Conservation (phyloP, 2,113 vertebrate genomes). For the Notothenia rossii region DNA sequence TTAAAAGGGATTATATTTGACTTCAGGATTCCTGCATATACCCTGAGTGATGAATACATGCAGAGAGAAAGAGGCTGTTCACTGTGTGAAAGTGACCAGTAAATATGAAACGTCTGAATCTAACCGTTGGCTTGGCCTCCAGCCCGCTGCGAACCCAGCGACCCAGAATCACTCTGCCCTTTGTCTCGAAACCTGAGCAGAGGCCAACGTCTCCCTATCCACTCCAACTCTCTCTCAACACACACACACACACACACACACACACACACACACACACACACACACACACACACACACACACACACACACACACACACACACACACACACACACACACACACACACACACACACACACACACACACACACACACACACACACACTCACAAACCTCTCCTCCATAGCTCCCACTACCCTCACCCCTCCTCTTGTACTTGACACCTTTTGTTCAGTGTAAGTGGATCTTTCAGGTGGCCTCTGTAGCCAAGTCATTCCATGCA, state of each 20-base stretch:
- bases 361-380: too few relatives aligned
- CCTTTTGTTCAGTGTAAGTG: slow-evolving; percentile 85
- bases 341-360: neutral
- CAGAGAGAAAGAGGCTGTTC: neutral
- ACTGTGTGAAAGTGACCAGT: neutral
- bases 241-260: slow-evolving; percentile 11
- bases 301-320: slow-evolving; percentile 13
- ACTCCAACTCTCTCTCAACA: slow-evolving; percentile 76
- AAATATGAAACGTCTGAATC: slow-evolving; percentile 25
- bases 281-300: neutral
- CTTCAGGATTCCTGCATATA: too few relatives aligned
- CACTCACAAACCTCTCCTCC: slow-evolving; percentile 28
- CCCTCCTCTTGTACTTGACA: slow-evolving; percentile 55
- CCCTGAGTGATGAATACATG: neutral
- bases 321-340: too few relatives aligned
- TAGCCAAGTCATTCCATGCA: slow-evolving; percentile 50
- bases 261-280: too few relatives aligned
- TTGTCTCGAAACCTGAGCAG: slow-evolving; percentile 68
- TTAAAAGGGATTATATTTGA: too few relatives aligned
- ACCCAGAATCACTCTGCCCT: slow-evolving; percentile 34
- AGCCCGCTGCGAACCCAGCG: slow-evolving; percentile 12
- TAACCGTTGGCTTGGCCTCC: slow-evolving; percentile 40
- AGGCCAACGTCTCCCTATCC: slow-evolving; percentile 55
- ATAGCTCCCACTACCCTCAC: slow-evolving; percentile 46
- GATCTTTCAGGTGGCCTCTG: slow-evolving; percentile 82